Base-by-base conservation (phyloP, 2,113 vertebrate species). In the Nothoprocta pentlandii region DNA sequence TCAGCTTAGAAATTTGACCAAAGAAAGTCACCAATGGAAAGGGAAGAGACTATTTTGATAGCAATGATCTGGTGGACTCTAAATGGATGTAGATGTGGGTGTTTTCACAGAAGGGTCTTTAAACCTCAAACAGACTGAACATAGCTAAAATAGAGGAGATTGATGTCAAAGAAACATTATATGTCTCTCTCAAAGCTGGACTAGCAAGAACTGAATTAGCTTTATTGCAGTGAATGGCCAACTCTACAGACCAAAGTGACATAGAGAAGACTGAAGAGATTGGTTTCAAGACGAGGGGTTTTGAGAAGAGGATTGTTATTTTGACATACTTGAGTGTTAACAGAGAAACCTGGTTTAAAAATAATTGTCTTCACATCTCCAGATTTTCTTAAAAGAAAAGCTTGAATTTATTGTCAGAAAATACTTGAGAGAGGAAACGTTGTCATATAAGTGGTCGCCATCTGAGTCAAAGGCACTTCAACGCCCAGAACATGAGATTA, bases 381-480 rank as follows among this genome's bases (percentile, higher is more conserved):
- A n/a, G 39, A 68, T 53, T 8, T 62, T 32, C 17, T 53, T 46
- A 47, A 34, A 92, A 79, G n/a, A 67, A 75, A 61, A 80, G 80
- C 67, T 70, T 47, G 49, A 69, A 59, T 78, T 42, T 93, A 34
- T 62, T 86, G 53, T 41, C 53, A 81, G 83, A 89, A 90, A 79
- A 74, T 54, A 63, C 83, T 32, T 44, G 56, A 82, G 69, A 88
- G 82, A 34, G 17, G 68, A 84, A 90, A 87, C 58, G 12, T 73
- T 66, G 9, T 82, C 87, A n/a, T 51, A 61, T 44, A 70, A 90
- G 81, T 86, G 73, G 39, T 56, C n/a, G 77, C 49, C 23, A 21
- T 44, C 51, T 90, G 39, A 92, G 69, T 58, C 53, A 71, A 68
- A 90, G 70, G 78, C 58, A 87, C 81, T 91, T 91, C 44, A 39